A percentile compares a stretch with the other conserved stretches of the same genome.
phyloP scores from a whole-genome alignment of 2,888 invertebrate species.

The Meloe dianella region DNA sequence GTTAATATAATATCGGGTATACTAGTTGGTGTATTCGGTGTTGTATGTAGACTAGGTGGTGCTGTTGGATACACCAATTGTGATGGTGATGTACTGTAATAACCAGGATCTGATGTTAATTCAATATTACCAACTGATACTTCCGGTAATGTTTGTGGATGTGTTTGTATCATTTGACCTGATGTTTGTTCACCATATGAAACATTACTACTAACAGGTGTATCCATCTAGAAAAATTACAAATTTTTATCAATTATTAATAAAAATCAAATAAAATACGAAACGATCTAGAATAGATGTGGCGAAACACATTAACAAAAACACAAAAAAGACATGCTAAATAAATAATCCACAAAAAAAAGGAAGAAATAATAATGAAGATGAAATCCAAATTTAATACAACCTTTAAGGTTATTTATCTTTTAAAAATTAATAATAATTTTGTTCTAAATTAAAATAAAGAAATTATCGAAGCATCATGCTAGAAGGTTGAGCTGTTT shows the following conservation, averaged over 20 bases:
- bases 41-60: constrained; percentile 61
- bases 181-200: constrained; percentile 48
- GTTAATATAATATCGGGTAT: constrained; percentile 85
- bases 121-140: constrained; percentile 46
- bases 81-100: constrained; percentile 69
- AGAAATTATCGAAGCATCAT: constrained; percentile 26
- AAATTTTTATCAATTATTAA: no score
- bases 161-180: constrained; percentile 39
- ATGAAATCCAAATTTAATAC: not conserved
- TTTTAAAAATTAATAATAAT: not conserved
- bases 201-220: constrained; percentile 57
- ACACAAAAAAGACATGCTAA: not conserved
- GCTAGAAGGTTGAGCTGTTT: constrained; percentile 55
- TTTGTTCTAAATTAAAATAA: not conserved
- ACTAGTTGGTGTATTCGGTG: constrained; percentile 78
- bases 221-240: constrained; percentile 59
- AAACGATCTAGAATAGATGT: not conserved
- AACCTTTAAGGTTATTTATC: not conserved
- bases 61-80: constrained; percentile 62
- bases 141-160: constrained; percentile 47
- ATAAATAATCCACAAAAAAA: no score
- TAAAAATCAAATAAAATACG: no score
- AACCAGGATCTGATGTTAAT: constrained; percentile 59
- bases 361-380: not conserved
- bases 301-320: not conserved